Conservation (phyloP, 1,140 invertebrate species). For the Listronotus bonariensis region DNA sequence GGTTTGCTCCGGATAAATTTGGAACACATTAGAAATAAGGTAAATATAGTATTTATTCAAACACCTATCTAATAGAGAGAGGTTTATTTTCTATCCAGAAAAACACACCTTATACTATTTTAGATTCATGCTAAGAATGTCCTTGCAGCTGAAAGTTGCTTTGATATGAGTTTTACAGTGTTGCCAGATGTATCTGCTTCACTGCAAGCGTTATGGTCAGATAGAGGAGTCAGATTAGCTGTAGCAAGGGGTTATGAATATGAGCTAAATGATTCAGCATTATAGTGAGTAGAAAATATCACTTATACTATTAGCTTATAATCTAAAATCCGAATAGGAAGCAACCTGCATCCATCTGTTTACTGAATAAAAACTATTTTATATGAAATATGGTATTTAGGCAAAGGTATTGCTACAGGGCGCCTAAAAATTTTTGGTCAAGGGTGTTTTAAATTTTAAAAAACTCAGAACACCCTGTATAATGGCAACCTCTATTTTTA, state of each 20-base stretch:
- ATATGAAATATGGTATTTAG: no score
- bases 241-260: conserved; percentile 73
- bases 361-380: no score
- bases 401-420: no score
- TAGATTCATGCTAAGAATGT: conserved; percentile 59
- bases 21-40: conserved; percentile 65
- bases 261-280: conserved; percentile 76
- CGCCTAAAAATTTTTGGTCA: no score
- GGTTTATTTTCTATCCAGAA: neutral
- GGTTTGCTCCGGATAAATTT: conserved; percentile 68
- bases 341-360: no score
- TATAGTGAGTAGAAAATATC: conserved; percentile 64
- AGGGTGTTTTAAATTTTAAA: no score
- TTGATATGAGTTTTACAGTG: conserved; percentile 60
- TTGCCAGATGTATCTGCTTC: conserved; percentile 58
- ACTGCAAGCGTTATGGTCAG: conserved; percentile 62
- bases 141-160: conserved; percentile 57
- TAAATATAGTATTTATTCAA: conserved; percentile 50
- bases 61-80: no score
- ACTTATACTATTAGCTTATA: no score
- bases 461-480: no score
- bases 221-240: conserved; percentile 65
- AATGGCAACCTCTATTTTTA: no score
- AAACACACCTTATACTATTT: conserved; percentile 28
- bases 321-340: no score